phyloP scores from a whole-genome alignment of 1,140 invertebrate genomes.

The Nylanderia fulva region DNA sequence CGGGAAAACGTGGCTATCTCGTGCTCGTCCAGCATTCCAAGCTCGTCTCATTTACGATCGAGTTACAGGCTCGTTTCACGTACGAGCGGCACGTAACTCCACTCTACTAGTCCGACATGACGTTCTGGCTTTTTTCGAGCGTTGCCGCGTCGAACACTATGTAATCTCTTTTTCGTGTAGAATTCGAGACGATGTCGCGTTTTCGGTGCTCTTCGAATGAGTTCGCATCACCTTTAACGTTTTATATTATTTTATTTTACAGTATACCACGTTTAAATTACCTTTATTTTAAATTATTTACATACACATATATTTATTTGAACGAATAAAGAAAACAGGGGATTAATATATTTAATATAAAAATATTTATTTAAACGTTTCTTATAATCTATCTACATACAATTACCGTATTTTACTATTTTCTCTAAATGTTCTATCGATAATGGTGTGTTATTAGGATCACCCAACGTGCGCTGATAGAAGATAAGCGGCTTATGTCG shows the following conservation, averaged over 20 bases:
- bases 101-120: conserved; percentile 46
- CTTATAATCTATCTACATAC: too few species aligned
- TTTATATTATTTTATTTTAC: neutral
- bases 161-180: conserved; percentile 40
- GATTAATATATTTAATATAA: conserved; percentile 1
- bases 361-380: neutral
- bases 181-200: conserved; percentile 31
- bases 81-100: conserved; percentile 66
- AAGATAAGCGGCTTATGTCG: conserved; percentile 26
- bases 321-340: neutral
- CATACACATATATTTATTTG: neutral
- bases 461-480: neutral
- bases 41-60: conserved; percentile 72
- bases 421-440: neutral
- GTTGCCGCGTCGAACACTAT: conserved; percentile 18
- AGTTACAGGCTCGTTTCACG: conserved; percentile 68
- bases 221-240: neutral
- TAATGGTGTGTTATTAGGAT: conserved; percentile 18
- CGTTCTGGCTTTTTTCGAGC: conserved; percentile 48
- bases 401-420: conserved; percentile 1
- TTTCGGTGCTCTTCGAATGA: neutral
- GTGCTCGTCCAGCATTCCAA: conserved; percentile 63
- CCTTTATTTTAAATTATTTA: neutral
- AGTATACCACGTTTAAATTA: neutral
- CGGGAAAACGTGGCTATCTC: conserved; percentile 49